Evolutionary conservation across 2,888 invertebrate species (phyloP).

Genomic region (Falcaria lacertinaria): DNA sequence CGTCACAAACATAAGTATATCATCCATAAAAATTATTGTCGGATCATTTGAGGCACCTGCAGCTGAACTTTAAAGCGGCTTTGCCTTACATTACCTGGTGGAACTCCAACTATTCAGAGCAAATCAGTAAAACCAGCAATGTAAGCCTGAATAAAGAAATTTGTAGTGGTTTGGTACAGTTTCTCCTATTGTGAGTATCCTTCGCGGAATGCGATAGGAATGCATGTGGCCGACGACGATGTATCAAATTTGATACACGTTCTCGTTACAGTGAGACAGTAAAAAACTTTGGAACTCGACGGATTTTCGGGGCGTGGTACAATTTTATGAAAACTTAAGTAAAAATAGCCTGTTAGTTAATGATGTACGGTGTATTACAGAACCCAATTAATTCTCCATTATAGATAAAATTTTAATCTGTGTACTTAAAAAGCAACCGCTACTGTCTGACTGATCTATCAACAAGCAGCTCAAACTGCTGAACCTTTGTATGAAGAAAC

Average conservation of each 20-base stretch:
- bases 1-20: conserved; percentile 32
- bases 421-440: too few relatives aligned
- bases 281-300: conserved; percentile 53
- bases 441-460: too few relatives aligned
- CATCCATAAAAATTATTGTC: conserved; percentile 55
- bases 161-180: not conserved
- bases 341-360: too few relatives aligned
- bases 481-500: too few relatives aligned
- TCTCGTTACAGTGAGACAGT: conserved; percentile 39
- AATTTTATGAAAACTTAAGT: conserved; percentile 3
- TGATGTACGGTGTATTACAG: too few relatives aligned
- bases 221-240: conserved; percentile 27
- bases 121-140: not conserved
- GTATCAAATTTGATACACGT: conserved; percentile 63
- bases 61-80: not conserved
- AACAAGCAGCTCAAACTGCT: too few relatives aligned
- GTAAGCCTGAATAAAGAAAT: conserved; percentile 7
- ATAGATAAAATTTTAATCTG: too few relatives aligned
- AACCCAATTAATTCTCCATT: too few relatives aligned
- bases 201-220: conserved; percentile 42
- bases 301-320: conserved; percentile 33
- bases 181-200: conserved; percentile 8
- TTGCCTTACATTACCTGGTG: not conserved
- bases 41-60: conserved; percentile 41
- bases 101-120: not conserved